Conservation (phyloP, 2,888 invertebrate genomes). For the Hartigia nigra region DNA sequence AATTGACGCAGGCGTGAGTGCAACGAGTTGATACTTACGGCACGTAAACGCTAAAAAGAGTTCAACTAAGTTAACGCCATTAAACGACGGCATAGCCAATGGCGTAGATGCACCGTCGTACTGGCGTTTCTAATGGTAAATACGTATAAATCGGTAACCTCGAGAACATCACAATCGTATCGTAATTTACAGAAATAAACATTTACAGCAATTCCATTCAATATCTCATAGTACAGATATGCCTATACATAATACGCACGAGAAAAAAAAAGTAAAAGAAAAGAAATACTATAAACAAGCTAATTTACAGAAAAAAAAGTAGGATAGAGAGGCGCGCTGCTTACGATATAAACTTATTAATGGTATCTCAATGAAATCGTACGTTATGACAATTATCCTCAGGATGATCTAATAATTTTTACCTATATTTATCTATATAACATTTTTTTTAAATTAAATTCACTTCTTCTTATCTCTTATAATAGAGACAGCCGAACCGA, state of each 20-base stretch:
- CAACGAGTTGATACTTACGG: background rate
- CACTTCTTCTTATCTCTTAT: background rate
- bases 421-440: background rate
- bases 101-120: background rate
- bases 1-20: background rate
- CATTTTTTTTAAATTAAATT: background rate
- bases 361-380: background rate
- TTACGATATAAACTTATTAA: background rate
- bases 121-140: background rate
- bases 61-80: background rate
- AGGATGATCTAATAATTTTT: background rate
- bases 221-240: background rate
- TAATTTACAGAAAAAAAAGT: background rate
- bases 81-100: background rate
- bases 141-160: constrained; percentile 59
- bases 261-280: background rate
- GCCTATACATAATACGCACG: background rate
- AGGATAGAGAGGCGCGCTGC: background rate
- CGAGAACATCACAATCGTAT: constrained; percentile 64
- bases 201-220: background rate
- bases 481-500: background rate
- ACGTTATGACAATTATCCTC: background rate
- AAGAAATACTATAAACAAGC: background rate
- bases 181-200: constrained; percentile 16
- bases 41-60: background rate